Base-by-base conservation (phyloP, 2,888 invertebrate genomes). In the Cheiracanthium punctorium region DNA sequence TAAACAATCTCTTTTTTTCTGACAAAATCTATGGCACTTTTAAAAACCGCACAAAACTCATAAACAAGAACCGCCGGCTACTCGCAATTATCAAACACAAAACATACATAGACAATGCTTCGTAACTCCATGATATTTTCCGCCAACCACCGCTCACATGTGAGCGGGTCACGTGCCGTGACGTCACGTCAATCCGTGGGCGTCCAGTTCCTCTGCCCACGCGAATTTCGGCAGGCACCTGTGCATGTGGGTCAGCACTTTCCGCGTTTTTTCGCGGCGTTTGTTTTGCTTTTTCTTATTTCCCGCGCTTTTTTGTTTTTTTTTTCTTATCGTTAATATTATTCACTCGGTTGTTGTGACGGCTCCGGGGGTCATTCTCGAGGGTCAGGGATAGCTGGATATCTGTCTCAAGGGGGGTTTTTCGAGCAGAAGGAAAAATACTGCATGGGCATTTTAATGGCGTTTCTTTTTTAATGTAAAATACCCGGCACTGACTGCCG, bases 221-320 rank as follows among this genome's bases (percentile, higher is more conserved):
- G 85, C 85, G 64, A 20, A 65, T 74, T 73, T 79, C 41, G 65
- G 48, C 48, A 28, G 74, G 80, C 85, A 86, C 85, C 85, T 86
- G 85, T 80, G 80, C 85, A 86, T 86, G 48, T 86, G 85, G 85
- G 85, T 86, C 85, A 86, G 70, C 85, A 85, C 84, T 85, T 85
- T 85, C 84, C 84, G 84, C 79, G 52, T 85, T 79, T 85, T 73
- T 64, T 79, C 74, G 80, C 72, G 64, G 33, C 74, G 72, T 24
- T 70, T 67, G 24, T 84, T 79, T 79, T 67, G 43, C 48, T 75
- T 80, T 72, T 80, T 30, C 64, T 69, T 74, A 29, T 48, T 74
- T 77, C 30, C 33, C 52, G 52, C 17, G 48, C 64, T n/a, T 75
- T 58, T 30, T 28, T 33, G 28, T 75, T 70, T n/a, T n/a, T n/a